Evolutionary conservation across 2,113 vertebrate genomes (phyloP).

Genomic region (Nesoenas mayeri): DNA sequence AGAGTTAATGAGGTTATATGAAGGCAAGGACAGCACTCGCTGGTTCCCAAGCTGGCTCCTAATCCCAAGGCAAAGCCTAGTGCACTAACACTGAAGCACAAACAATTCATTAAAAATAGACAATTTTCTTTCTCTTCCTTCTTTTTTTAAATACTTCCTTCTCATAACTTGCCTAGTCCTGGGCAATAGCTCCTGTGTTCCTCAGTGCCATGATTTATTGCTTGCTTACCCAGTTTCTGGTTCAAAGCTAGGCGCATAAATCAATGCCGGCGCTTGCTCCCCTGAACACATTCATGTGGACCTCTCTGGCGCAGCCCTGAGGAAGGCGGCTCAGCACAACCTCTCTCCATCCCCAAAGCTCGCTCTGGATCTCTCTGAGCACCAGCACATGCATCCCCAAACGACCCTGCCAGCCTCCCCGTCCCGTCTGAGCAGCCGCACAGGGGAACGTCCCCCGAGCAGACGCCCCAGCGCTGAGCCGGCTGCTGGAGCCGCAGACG

Average conservation of each 20-base stretch:
- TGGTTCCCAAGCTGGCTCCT: slow-evolving; percentile 54
- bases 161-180: neutral
- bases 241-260: neutral
- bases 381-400: neutral
- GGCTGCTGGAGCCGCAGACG: neutral
- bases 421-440: too few relatives aligned
- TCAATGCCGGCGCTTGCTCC: neutral
- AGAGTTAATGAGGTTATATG: slow-evolving; percentile 60
- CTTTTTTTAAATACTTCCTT: neutral
- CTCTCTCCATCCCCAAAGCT: neutral
- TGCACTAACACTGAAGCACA: neutral
- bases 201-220: neutral
- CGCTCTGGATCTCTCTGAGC: neutral
- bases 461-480: neutral
- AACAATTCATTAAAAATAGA: slow-evolving; percentile 53
- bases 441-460: too few relatives aligned
- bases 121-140: neutral
- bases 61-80: slow-evolving; percentile 36
- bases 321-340: neutral
- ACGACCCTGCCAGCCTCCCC: neutral
- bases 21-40: slow-evolving; percentile 23
- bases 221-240: neutral
- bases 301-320: neutral
- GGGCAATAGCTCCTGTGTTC: slow-evolving; percentile 15
- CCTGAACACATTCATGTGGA: neutral